These are phyloP conservation scores for Montipora sp. DNA, from an alignment of 64 coral and sea anemone genomes.

Conservation along the genomic window DNA sequence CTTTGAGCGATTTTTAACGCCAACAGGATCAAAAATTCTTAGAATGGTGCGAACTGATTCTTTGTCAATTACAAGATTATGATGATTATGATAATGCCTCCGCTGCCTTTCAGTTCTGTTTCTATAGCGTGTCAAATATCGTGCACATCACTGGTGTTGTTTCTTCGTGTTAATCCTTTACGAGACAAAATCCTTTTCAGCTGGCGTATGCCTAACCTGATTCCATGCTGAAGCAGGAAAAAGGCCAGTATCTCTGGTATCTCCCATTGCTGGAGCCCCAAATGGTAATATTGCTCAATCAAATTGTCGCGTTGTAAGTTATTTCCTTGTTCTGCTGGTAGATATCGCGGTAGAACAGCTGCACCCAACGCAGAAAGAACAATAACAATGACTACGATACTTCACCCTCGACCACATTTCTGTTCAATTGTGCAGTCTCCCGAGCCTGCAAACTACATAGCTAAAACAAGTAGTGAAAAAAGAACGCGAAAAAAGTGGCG, in stretches of 20 bases:
- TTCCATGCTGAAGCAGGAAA: slow-evolving; percentile 43
- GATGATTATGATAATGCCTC: slow-evolving; percentile 52
- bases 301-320: too few species aligned
- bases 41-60: slow-evolving; percentile 52
- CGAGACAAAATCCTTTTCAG: slow-evolving; percentile 49
- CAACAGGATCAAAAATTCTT: slow-evolving; percentile 47
- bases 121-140: slow-evolving; percentile 42
- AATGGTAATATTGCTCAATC: too few species aligned
- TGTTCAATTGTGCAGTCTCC: too few species aligned
- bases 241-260: slow-evolving; percentile 25
- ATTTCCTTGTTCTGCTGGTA: too few species aligned
- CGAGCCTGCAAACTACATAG: too few species aligned
- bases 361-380: too few species aligned
- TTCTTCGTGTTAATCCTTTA: slow-evolving; percentile 39
- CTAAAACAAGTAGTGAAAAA: too few species aligned
- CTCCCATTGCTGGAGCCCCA: too few species aligned
- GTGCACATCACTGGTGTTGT: slow-evolving; percentile 41
- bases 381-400: too few species aligned
- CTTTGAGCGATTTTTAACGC: slow-evolving; percentile 56
- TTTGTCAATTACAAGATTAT: slow-evolving; percentile 50
- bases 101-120: slow-evolving; percentile 67
- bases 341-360: too few species aligned
- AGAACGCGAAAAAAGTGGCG: too few species aligned
- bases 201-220: slow-evolving; percentile 48
- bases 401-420: too few species aligned